Evolutionary conservation across 2,888 invertebrate species (phyloP).

Genomic region (Euclidia mi): DNA sequence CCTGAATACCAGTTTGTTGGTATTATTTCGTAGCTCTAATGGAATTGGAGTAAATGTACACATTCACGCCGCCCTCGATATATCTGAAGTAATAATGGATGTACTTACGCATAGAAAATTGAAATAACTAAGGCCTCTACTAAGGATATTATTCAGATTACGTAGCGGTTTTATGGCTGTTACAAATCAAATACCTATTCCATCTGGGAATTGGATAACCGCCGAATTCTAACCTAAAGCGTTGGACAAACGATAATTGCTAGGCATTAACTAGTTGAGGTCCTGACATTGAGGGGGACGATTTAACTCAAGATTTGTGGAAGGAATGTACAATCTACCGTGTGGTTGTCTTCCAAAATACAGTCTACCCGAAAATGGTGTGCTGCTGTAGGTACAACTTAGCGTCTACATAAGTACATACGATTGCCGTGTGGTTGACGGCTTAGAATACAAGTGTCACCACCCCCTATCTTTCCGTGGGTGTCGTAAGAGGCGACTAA

Average conservation of each 20-base stretch:
- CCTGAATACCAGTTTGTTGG: slow-evolving; percentile 17
- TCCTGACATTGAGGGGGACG: slow-evolving; percentile 27
- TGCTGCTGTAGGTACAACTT: not conserved
- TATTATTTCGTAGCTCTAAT: slow-evolving; percentile 44
- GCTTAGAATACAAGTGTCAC: too few relatives aligned
- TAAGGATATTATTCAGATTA: slow-evolving; percentile 22
- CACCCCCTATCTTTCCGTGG: too few relatives aligned
- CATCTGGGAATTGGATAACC: slow-evolving; percentile 21
- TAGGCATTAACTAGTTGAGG: slow-evolving; percentile 27
- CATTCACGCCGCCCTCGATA: slow-evolving; percentile 6
- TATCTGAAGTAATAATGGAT: slow-evolving; percentile 7
- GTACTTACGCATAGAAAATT: slow-evolving; percentile 27
- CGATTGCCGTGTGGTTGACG: too few relatives aligned
- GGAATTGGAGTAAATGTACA: slow-evolving; percentile 33
- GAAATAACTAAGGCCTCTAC: slow-evolving; percentile 21
- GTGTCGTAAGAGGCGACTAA: too few relatives aligned
- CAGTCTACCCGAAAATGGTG: not conserved
- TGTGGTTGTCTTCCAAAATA: not conserved
- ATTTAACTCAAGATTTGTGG: slow-evolving; percentile 46
- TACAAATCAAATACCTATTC: slow-evolving; percentile 35
- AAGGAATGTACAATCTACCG: slow-evolving; percentile 27
- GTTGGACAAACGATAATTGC: slow-evolving; percentile 40
- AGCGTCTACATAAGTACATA: not conserved
- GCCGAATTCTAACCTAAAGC: slow-evolving; percentile 33
- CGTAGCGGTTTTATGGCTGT: slow-evolving; percentile 17